These are phyloP conservation scores for Eptesicus fuscus DNA, from an alignment of 2,113 vertebrate genomes.

Conservation along the genomic window DNA sequence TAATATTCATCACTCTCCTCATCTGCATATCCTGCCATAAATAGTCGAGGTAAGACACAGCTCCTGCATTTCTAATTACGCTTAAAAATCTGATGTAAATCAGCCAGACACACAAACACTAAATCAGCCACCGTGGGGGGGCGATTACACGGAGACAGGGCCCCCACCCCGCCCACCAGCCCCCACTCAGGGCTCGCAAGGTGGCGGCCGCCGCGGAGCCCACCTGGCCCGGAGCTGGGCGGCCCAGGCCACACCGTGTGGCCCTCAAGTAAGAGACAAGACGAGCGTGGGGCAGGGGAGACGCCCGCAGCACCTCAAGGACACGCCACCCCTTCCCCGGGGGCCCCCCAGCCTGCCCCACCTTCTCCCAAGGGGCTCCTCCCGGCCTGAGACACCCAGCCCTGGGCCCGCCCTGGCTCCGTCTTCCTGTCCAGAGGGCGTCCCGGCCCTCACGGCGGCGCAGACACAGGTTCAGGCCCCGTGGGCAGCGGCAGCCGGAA, in stretches of 20 bases:
- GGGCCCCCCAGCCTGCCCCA: neutral
- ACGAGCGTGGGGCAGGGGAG: fast-evolving
- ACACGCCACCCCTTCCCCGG: too few species aligned
- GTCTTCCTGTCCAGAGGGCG: neutral
- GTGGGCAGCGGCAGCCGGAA: neutral
- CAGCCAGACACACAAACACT: slow-evolving; percentile 76
- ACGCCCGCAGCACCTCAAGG: fast-evolving
- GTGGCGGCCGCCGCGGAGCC: neutral
- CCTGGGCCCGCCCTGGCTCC: neutral
- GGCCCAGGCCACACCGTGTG: fast-evolving
- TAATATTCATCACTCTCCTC: slow-evolving; percentile 81
- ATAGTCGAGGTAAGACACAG: slow-evolving; percentile 86
- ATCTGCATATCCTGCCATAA: slow-evolving; percentile 87
- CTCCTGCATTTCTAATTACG: slow-evolving; percentile 85
- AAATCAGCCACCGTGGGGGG: slow-evolving; percentile 57
- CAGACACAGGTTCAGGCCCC: neutral
- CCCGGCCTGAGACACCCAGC: fast-evolving
- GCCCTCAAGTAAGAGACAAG: neutral
- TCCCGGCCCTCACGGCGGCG: fast-evolving
- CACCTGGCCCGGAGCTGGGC: neutral
- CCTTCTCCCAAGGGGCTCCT: neutral
- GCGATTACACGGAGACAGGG: neutral
- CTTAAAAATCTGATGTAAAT: slow-evolving; percentile 82
- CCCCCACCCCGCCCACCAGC: fast-evolving
- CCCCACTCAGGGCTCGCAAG: neutral